Percentiles rank a stretch among this genome's conserved stretches.
Evolutionary conservation across 2,797 vertebrate genomes (phyloP).

Genomic region (Sitta carolinensis): DNA sequence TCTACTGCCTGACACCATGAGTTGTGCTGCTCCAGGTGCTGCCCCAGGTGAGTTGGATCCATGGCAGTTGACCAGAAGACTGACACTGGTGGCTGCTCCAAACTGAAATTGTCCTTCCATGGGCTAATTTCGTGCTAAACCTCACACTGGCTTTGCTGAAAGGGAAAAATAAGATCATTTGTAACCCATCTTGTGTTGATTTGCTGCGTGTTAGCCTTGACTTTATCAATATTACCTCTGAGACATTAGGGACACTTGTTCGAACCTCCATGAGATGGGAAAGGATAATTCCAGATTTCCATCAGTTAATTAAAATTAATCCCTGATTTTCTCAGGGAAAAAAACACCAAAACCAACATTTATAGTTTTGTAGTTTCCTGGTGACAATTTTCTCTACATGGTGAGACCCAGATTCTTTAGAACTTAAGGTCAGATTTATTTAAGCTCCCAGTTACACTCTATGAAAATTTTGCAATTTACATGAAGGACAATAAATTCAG

Average conservation of each 20-base stretch:
- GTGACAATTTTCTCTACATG: background rate
- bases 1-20: accelerated
- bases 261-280: background rate
- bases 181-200: background rate
- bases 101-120: background rate
- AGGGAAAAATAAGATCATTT: background rate
- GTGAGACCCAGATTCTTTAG: background rate
- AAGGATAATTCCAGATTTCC: background rate
- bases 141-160: background rate
- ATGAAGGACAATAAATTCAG: background rate
- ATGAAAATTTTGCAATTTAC: background rate
- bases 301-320: background rate
- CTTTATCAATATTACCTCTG: background rate
- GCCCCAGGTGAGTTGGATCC: background rate
- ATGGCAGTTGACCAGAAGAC: background rate
- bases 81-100: background rate
- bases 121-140: background rate
- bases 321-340: background rate
- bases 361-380: background rate
- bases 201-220: background rate
- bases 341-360: background rate
- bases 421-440: background rate
- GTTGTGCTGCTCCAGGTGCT: background rate
- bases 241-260: background rate
- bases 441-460: background rate